Evolutionary conservation across 2,113 vertebrate genomes (phyloP), one percentile per base, ranked within the genome.

Genomic region (Aptenodytes patagonicus): DNA sequence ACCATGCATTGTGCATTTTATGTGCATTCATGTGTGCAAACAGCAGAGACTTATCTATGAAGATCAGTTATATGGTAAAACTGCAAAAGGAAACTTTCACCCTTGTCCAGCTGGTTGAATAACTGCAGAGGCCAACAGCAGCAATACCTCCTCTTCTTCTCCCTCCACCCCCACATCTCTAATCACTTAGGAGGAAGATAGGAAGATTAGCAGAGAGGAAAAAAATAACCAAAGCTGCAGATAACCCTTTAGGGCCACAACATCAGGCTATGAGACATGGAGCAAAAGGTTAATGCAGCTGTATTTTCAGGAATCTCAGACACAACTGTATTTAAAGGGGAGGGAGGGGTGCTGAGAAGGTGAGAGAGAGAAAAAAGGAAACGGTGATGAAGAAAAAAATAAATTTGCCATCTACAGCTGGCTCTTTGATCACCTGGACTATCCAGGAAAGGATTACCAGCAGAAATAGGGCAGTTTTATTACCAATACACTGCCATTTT

Each of bases 171-270:
- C 91, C 81, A 85, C 7, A 0, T 69, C 93, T 87, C 92, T 97
- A 97, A 98, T 98, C 96, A 96, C 96, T 97, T 96, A 95, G 83
- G 86, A 96, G 91, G 86, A 97, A 97, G 94, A 97, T 97, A 97
- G 97, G 96, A 98, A 96, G 97, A 98, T 98, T 97, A 98, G 91
- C 91, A 96, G 85, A 86, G 65, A 95, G 52, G 66, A 70, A 96
- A 97, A 97, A 97, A 96, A 96, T 91, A 96, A 93, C 94, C 87
- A 95, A 96, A 97, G 95, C 93, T 96, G 83, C 95, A 96, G 94
- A 96, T 97, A 96, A 98, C 97, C 95, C 96, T 97, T 95, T 85
- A 95, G 90, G 83, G 93, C 75, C 93, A 96, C 57, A 96, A 79
- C 22, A 17, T 81, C 78, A 92, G 78, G 72, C 69, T 80, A 71